Evolutionary conservation across 2,888 invertebrate genomes (phyloP).

Genomic region (Leptinotarsa peninsularis): DNA sequence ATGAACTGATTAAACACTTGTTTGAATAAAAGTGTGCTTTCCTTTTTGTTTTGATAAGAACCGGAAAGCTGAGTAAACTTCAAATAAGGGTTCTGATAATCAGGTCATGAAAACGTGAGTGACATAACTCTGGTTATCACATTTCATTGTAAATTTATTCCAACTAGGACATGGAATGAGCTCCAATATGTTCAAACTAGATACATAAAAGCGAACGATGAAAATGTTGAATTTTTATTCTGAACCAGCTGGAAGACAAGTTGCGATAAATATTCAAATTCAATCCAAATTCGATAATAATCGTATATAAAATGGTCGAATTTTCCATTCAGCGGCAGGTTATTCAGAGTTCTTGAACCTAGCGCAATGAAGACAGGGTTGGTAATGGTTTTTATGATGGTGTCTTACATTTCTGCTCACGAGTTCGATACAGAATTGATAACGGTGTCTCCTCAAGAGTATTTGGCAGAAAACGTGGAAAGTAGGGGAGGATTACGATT

Average conservation of each 20-base stretch:
- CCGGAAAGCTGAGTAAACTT: not conserved
- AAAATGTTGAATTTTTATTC: not conserved
- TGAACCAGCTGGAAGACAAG: not conserved
- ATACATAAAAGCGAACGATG: not conserved
- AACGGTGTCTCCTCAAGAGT: constrained; percentile 2
- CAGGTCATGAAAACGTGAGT: no score
- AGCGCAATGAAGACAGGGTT: not conserved
- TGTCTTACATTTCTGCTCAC: constrained; percentile 6
- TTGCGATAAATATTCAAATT: not conserved
- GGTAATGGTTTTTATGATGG: not conserved
- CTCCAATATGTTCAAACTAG: not conserved
- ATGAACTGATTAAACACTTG: no score
- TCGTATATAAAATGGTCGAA: not conserved
- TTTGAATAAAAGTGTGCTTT: no score
- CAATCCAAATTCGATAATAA: constrained; percentile 1
- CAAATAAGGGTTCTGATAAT: not conserved
- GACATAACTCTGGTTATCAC: not conserved
- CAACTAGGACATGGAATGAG: not conserved
- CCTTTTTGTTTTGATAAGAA: no score
- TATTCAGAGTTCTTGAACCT: not conserved
- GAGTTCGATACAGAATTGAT: constrained; percentile 10
- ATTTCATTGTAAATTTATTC: not conserved
- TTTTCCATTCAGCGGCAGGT: not conserved
- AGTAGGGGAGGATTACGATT: constrained; percentile 24
- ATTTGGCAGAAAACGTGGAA: not conserved